Conservation (phyloP, 1,140 invertebrate genomes). For the Patella vulgata region DNA sequence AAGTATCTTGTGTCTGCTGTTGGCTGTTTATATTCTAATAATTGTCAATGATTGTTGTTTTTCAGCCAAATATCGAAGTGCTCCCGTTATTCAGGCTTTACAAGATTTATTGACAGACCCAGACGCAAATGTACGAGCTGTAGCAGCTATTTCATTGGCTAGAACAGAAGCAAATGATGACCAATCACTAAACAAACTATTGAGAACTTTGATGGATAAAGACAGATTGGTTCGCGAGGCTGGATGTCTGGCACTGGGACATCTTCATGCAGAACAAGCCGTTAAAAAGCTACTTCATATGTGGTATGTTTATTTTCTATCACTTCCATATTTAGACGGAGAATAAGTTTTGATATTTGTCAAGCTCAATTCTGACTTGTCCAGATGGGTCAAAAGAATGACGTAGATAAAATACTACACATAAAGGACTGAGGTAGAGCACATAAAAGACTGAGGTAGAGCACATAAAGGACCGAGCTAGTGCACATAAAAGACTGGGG, state of each 20-base stretch:
- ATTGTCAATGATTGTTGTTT: constrained; percentile 13
- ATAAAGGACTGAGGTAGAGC: too few species aligned
- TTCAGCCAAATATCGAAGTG: constrained; percentile 49
- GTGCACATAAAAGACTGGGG: too few species aligned
- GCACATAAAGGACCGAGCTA: too few species aligned
- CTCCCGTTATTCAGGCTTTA: constrained; percentile 47
- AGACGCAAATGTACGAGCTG: constrained; percentile 46
- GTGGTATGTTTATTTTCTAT: constrained; percentile 39
- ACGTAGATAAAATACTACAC: background rate
- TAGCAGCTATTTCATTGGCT: constrained; percentile 50
- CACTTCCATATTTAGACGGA: background rate
- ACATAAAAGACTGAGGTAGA: too few species aligned
- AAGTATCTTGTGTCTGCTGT: too few species aligned
- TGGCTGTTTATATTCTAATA: too few species aligned
- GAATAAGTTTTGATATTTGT: too few species aligned
- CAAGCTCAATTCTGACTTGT: too few species aligned
- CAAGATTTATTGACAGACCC: constrained; percentile 43
- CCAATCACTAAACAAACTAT: constrained; percentile 33
- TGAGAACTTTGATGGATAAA: constrained; percentile 47
- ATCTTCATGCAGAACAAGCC: constrained; percentile 44
- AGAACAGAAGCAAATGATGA: constrained; percentile 39
- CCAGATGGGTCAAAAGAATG: too few species aligned
- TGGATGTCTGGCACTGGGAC: constrained; percentile 54
- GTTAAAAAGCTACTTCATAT: constrained; percentile 47
- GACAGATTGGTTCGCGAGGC: constrained; percentile 54